Conservation (phyloP, 2,888 invertebrate species). For the Entomobrya proxima region DNA sequence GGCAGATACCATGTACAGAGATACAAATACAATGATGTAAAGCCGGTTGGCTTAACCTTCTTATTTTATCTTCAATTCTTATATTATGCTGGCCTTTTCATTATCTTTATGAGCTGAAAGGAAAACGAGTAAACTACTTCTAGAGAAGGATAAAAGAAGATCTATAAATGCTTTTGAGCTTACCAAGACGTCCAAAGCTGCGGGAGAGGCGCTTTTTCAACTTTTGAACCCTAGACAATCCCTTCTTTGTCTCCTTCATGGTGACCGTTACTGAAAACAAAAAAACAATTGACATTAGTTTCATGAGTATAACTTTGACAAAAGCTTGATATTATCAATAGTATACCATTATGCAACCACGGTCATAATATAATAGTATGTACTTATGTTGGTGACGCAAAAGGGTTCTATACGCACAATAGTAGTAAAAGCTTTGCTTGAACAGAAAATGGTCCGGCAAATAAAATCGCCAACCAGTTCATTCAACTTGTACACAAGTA, state of each 20-base stretch:
- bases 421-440: too few species aligned
- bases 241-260: slow-evolving; percentile 94
- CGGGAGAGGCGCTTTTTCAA: slow-evolving; percentile 96
- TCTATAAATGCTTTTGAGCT: slow-evolving; percentile 79
- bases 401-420: too few species aligned
- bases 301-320: too few species aligned
- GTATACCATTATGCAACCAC: too few species aligned
- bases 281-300: slow-evolving; percentile 65
- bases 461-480: too few species aligned
- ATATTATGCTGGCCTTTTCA: not conserved
- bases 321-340: too few species aligned
- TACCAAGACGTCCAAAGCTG: slow-evolving; percentile 97
- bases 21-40: not conserved
- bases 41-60: not conserved
- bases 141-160: not conserved
- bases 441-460: too few species aligned
- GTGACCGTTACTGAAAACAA: slow-evolving; percentile 82
- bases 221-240: slow-evolving; percentile 94
- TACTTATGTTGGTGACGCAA: too few species aligned
- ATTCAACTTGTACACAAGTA: too few species aligned
- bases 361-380: too few species aligned
- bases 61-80: not conserved
- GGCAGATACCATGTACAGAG: not conserved
- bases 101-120: not conserved
- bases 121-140: not conserved